A percentile compares a stretch with the other conserved stretches of the same genome.
These are phyloP conservation scores for Atta texana DNA, from an alignment of 1,140 invertebrate species.

Conservation along the genomic window DNA sequence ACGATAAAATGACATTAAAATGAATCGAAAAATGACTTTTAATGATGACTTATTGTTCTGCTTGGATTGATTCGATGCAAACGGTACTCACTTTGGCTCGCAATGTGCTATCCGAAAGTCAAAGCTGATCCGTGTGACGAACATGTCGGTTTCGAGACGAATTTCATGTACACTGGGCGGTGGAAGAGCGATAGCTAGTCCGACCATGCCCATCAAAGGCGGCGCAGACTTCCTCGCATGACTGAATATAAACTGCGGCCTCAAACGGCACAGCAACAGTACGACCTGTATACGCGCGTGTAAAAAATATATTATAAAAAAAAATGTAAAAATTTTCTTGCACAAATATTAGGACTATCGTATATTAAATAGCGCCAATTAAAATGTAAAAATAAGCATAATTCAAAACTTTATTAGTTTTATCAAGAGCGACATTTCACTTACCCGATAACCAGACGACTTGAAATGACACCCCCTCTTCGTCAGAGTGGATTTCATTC, in stretches of 20 bases:
- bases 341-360: not conserved
- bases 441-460: constrained; percentile 98
- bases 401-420: not conserved
- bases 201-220: constrained; percentile 96
- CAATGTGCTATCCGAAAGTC: constrained; percentile 98
- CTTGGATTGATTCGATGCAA: no score
- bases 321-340: not conserved
- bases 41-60: no score
- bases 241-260: constrained; percentile 96
- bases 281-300: constrained; percentile 91
- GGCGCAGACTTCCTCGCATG: constrained; percentile 94
- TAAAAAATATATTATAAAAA: not conserved
- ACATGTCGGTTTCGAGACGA: constrained; percentile 97
- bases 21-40: no score
- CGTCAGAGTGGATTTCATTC: constrained; percentile 99
- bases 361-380: not conserved
- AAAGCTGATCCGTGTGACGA: constrained; percentile 97
- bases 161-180: constrained; percentile 99
- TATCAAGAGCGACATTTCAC: constrained; percentile 80
- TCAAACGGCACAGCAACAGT: constrained; percentile 94
- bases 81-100: constrained; percentile 93
- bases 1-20: no score
- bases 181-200: constrained; percentile 96
- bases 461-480: constrained; percentile 99
- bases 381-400: not conserved